These are phyloP conservation scores for Dendroctonus valens DNA, from an alignment of 1,140 invertebrate species.

Conservation along the genomic window DNA sequence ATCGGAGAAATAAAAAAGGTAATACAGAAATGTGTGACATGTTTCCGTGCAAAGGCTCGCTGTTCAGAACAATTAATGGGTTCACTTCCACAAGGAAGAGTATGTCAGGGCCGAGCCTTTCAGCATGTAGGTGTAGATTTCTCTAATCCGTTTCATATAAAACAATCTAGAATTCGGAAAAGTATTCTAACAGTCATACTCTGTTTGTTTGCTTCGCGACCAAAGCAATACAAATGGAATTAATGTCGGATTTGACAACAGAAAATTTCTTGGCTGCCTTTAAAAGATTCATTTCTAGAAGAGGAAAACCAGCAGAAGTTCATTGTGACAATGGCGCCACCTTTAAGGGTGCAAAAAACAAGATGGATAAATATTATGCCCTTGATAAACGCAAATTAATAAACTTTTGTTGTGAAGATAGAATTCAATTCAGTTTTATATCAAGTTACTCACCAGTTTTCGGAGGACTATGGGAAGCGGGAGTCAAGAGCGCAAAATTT, in stretches of 20 bases:
- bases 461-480: too few species aligned
- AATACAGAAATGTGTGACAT: not conserved
- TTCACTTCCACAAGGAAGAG: not conserved
- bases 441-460: too few species aligned
- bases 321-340: not conserved
- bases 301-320: too few species aligned
- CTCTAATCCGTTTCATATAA: conserved; percentile 1
- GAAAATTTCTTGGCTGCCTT: not conserved
- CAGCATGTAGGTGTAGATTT: not conserved
- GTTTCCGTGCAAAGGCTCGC: not conserved
- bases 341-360: conserved; percentile 2
- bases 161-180: not conserved
- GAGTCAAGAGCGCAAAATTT: too few species aligned
- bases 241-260: not conserved
- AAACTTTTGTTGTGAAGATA: too few species aligned
- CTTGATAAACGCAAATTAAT: too few species aligned
- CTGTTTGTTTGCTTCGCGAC: too few species aligned
- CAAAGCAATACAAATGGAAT: too few species aligned
- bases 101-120: not conserved
- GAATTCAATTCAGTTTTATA: too few species aligned
- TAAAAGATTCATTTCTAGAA: too few species aligned
- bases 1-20: not conserved
- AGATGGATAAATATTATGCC: too few species aligned
- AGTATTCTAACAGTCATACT: too few species aligned
- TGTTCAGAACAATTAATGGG: conserved; percentile 6